Evolutionary conservation across 2,888 invertebrate species (phyloP).

Genomic region (Hyles lineata): DNA sequence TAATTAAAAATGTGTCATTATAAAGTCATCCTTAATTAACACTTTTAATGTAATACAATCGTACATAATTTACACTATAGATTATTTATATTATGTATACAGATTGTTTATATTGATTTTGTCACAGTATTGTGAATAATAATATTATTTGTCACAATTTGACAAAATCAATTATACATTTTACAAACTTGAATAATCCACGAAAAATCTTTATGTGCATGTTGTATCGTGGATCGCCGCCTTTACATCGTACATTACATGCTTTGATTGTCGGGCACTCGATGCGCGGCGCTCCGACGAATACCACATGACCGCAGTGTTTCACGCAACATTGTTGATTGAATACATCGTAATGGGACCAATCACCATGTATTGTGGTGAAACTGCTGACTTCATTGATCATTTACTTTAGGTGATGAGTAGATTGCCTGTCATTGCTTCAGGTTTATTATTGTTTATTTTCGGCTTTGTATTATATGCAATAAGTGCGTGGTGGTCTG

Average conservation of each 20-base stretch:
- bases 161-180: neutral
- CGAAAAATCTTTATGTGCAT: too few relatives aligned
- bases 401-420: neutral
- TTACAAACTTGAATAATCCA: neutral
- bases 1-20: too few relatives aligned
- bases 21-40: too few relatives aligned
- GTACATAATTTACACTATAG: too few relatives aligned
- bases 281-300: conserved; percentile 8
- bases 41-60: too few relatives aligned
- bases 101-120: too few relatives aligned
- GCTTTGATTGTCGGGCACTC: conserved; percentile 23
- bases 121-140: too few relatives aligned
- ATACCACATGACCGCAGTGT: neutral
- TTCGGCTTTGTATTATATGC: too few relatives aligned
- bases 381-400: neutral
- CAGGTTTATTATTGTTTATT: neutral
- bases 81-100: too few relatives aligned
- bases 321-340: conserved; percentile 22
- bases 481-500: too few relatives aligned
- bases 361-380: conserved; percentile 9
- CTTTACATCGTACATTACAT: conserved; percentile 7
- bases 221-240: neutral
- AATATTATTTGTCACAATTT: too few relatives aligned
- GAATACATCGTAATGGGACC: conserved; percentile 7
- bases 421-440: neutral